A percentile compares a stretch with the other conserved stretches of the same genome.
Evolutionary conservation across 2,888 invertebrate species (phyloP).

Genomic region (Invenusta paracnida): DNA sequence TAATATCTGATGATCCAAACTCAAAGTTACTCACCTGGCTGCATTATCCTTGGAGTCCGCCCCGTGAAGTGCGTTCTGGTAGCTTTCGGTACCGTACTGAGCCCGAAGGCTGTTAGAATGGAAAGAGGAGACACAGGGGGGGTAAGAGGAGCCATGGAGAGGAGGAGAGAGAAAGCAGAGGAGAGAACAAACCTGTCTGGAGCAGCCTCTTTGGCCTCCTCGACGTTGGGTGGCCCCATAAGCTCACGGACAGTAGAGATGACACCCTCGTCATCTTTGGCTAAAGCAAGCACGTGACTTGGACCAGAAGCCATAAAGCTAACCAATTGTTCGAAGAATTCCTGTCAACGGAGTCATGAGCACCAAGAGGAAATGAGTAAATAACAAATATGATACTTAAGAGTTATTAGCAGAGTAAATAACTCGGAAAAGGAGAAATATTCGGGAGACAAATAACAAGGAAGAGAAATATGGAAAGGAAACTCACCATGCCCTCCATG

Average conservation of each 20-base stretch:
- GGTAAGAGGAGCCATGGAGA: not conserved
- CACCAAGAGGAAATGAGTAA: too few relatives aligned
- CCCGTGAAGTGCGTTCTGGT: constrained; percentile 59
- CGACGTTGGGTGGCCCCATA: constrained; percentile 57
- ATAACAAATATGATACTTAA: too few relatives aligned
- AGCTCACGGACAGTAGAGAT: constrained; percentile 57
- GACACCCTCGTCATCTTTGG: constrained; percentile 55
- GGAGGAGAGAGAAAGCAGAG: too few relatives aligned
- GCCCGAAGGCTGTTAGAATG: constrained; percentile 55
- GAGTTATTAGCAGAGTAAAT: too few relatives aligned
- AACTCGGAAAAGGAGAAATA: too few relatives aligned
- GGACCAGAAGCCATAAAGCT: constrained; percentile 58
- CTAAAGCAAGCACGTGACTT: constrained; percentile 56
- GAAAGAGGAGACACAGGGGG: not conserved
- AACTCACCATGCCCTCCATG: constrained; percentile 52
- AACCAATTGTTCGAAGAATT: constrained; percentile 53
- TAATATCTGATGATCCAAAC: too few relatives aligned
- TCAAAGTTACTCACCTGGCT: constrained; percentile 52
- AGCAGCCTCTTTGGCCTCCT: constrained; percentile 56
- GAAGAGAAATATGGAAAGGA: too few relatives aligned
- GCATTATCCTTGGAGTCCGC: constrained; percentile 55
- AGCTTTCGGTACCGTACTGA: constrained; percentile 55
- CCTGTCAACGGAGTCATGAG: constrained; percentile 51
- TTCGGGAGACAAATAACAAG: too few relatives aligned
- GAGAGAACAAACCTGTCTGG: constrained; percentile 60